Conservation (phyloP, 1,140 invertebrate genomes). For the Drosophila ironensis region DNA sequence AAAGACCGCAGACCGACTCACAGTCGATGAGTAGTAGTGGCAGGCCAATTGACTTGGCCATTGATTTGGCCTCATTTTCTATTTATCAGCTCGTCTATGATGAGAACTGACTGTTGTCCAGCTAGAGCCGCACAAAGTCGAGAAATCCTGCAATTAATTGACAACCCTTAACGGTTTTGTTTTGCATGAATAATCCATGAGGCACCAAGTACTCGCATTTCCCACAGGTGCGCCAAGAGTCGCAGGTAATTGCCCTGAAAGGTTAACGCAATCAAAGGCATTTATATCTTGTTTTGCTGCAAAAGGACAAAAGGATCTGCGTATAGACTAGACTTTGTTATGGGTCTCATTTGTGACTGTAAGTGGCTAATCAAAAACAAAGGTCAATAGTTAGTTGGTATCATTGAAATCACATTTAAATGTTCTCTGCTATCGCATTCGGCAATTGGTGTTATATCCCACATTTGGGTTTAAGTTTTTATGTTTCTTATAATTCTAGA, state of each 20-base stretch:
- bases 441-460: no score
- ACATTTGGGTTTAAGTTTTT: no score
- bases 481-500: no score
- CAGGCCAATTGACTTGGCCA: conserved; percentile 3
- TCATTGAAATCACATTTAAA: no score
- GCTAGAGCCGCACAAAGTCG: no score
- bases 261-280: conserved; percentile 15
- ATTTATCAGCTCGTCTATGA: conserved; percentile 19
- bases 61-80: conserved; percentile 30
- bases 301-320: no score
- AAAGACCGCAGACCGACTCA: not conserved
- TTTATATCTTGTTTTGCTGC: conserved; percentile 2
- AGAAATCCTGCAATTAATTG: conserved; percentile 20
- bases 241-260: conserved; percentile 20
- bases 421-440: no score
- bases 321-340: no score
- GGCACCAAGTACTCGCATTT: not conserved
- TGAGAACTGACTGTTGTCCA: conserved; percentile 9
- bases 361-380: not conserved
- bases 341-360: not conserved
- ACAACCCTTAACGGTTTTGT: conserved; percentile 4
- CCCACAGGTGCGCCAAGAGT: not conserved
- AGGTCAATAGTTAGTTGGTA: no score
- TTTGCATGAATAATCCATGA: conserved; percentile 28
- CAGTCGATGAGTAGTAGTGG: conserved; percentile 30